Percentiles rank a stretch among this genome's conserved stretches.
Conservation (phyloP, 2,888 invertebrate species). For the Bursaphelenchus okinawaensis region DNA sequence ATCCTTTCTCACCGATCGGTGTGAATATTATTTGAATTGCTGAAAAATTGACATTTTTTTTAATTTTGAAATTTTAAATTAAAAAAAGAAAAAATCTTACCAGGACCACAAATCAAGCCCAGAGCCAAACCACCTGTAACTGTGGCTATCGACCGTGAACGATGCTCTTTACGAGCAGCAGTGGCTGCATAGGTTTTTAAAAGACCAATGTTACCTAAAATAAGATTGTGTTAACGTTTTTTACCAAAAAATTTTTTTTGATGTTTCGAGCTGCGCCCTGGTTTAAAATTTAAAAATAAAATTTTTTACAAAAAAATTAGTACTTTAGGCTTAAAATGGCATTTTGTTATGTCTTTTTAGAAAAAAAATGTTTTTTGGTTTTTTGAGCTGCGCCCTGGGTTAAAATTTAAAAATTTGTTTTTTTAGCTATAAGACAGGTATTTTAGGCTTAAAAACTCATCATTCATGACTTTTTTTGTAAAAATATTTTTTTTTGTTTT, state of each 20-base stretch:
- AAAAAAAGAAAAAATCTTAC: background rate
- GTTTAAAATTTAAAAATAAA: too few species aligned
- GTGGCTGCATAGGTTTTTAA: constrained; percentile 58
- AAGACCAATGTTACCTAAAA: constrained; percentile 57
- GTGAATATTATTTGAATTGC: constrained; percentile 58
- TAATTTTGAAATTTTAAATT: background rate
- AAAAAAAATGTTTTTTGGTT: too few species aligned
- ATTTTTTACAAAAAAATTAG: too few species aligned
- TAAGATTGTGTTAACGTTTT: background rate
- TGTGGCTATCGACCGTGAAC: constrained; percentile 57
- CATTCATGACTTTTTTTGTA: too few species aligned
- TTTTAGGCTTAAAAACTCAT: too few species aligned
- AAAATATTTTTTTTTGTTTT: too few species aligned
- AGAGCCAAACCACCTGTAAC: constrained; percentile 58
- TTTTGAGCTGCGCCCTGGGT: too few species aligned
- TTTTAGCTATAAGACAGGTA: too few species aligned
- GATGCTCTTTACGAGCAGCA: constrained; percentile 55
- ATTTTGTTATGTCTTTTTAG: too few species aligned
- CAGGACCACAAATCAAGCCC: constrained; percentile 58
- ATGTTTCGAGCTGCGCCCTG: too few species aligned
- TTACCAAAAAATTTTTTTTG: background rate
- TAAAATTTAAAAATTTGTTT: too few species aligned
- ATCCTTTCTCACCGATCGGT: constrained; percentile 58
- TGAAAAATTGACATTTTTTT: background rate
- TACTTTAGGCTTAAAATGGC: too few species aligned